A percentile compares a stretch with the other conserved stretches of the same genome.
These are phyloP conservation scores for Bergia puertoricense DNA, from an alignment of 92 coral and sea anemone genomes.

Conservation along the genomic window DNA sequence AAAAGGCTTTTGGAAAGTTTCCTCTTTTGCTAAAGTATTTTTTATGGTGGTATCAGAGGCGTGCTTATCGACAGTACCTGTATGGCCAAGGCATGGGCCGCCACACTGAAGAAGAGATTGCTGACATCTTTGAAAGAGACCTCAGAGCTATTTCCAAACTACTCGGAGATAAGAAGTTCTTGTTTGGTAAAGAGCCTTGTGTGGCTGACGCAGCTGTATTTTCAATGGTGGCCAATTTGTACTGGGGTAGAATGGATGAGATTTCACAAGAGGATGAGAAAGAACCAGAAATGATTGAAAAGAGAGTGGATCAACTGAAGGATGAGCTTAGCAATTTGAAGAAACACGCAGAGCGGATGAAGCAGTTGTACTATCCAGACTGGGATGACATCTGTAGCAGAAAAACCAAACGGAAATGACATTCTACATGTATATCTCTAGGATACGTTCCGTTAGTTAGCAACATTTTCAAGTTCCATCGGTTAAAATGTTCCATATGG, in stretches of 20 bases:
- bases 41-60: neutral
- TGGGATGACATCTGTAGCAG: slow-evolving; percentile 32
- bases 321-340: neutral
- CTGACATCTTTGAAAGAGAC: slow-evolving; percentile 19
- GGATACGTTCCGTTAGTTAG: no score
- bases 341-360: slow-evolving; percentile 31
- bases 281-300: neutral
- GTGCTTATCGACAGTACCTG: neutral
- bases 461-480: no score
- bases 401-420: slow-evolving; percentile 12
- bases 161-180: slow-evolving; percentile 22
- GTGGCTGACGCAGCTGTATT: slow-evolving; percentile 34
- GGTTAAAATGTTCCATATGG: no score
- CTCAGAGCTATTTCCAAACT: slow-evolving; percentile 13
- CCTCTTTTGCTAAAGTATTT: slow-evolving; percentile 17
- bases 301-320: neutral
- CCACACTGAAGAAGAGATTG: slow-evolving; percentile 38
- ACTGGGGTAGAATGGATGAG: slow-evolving; percentile 17
- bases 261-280: neutral
- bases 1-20: neutral
- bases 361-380: slow-evolving; percentile 27
- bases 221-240: neutral
- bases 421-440: no score
- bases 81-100: slow-evolving; percentile 38
- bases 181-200: slow-evolving; percentile 35